Evolutionary conservation across 2,888 invertebrate genomes (phyloP).

Genomic region (Mythimna lalbum): DNA sequence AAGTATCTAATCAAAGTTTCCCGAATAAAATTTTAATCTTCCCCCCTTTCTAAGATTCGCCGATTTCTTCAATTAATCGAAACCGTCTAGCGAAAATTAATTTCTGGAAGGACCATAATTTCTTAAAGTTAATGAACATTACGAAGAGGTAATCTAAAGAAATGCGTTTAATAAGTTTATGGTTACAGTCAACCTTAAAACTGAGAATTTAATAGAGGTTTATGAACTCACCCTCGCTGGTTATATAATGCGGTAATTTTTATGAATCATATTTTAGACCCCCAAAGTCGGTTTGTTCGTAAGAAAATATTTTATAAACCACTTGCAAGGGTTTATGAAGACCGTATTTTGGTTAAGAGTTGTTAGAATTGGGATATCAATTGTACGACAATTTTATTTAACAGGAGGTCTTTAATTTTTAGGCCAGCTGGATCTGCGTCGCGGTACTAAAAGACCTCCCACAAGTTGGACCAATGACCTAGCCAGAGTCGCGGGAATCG

Average conservation of each 20-base stretch:
- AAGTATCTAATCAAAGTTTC: slow-evolving; percentile 5
- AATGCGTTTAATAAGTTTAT: slow-evolving; percentile 64
- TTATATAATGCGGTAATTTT: slow-evolving; percentile 61
- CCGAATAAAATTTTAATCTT: slow-evolving; percentile 40
- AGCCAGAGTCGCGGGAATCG: too few species aligned
- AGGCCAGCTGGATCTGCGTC: too few species aligned
- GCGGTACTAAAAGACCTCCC: too few species aligned
- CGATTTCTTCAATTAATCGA: slow-evolving; percentile 73
- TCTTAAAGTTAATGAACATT: slow-evolving; percentile 70
- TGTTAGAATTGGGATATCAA: slow-evolving; percentile 23
- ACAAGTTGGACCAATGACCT: too few species aligned
- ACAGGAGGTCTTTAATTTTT: background rate
- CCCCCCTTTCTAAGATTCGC: slow-evolving; percentile 65
- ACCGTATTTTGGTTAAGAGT: slow-evolving; percentile 31
- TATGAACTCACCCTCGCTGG: slow-evolving; percentile 44
- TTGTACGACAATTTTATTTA: slow-evolving; percentile 32
- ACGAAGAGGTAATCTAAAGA: slow-evolving; percentile 71
- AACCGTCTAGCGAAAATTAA: slow-evolving; percentile 71
- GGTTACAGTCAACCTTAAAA: slow-evolving; percentile 61
- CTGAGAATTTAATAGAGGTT: slow-evolving; percentile 66
- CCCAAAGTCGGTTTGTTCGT: slow-evolving; percentile 30
- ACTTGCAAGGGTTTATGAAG: slow-evolving; percentile 44
- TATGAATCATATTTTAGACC: slow-evolving; percentile 60
- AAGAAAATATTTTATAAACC: slow-evolving; percentile 56
- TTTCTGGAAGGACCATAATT: slow-evolving; percentile 70